Evolutionary conservation across 1,140 invertebrate species (phyloP), one percentile per base, ranked within the genome.

Genomic region (Heliconius himera): DNA sequence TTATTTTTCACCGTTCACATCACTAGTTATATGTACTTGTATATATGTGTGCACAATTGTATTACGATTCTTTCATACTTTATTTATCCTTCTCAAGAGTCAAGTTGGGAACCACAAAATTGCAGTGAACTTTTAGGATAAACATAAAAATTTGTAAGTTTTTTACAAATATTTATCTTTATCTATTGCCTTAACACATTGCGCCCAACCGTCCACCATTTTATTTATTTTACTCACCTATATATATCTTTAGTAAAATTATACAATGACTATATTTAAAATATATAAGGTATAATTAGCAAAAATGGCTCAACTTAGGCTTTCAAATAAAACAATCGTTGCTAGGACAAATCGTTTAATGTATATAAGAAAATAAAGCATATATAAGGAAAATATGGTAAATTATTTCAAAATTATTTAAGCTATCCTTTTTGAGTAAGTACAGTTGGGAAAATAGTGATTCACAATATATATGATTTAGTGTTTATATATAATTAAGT

Each of bases 261-360:
- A 60, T 60, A 60, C 54, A 60, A 60, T 60, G 54, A 22, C 54
- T 60, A 60, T 3, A 60, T 9, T 60, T 22, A 66, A 66, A 66
- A 29, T 66, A 66, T 26, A 16, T 26, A 66, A 29, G 60, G 60
- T 66, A 29, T 66, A 66, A 26, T 26, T 66, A 66, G 22, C 60
- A 66, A 66, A 66, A 66, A 66, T 66, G 60, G 60, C 60, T 66
- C 60, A 66, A 66, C 22, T 66, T 66, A 66, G 60, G 60, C 60
- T 66, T 66, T 66, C 60, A 66, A 66, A 26, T 66, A 66, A 66
- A 29, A 26, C 26, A 66, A n/a, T 66, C 60, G 60, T 26, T 66
- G 22, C 60, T 66, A 29, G 60, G 26, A 66, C 60, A 66, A 66
- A 66, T 66, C 22, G 26, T 66, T 66, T 66, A 66, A 66, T 66